These are phyloP conservation scores for Drosophila willistoni DNA, from an alignment of 1,140 invertebrate genomes.

Conservation along the genomic window DNA sequence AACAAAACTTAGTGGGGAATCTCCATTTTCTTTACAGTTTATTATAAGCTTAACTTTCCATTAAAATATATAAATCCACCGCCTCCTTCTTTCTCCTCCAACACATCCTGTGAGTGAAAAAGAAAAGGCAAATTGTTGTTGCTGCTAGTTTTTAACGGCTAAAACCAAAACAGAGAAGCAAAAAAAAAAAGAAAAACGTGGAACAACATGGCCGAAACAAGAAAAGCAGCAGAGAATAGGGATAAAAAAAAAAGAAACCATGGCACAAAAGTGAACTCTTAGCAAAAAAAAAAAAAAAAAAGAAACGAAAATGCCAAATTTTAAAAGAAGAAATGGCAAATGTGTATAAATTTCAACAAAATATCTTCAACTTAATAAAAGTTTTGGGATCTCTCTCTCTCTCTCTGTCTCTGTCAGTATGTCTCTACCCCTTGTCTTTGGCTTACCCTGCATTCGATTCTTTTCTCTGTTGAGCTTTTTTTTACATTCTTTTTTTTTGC, in stretches of 20 bases:
- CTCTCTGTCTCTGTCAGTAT: not conserved
- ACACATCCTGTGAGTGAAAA: not conserved
- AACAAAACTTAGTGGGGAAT: conserved; percentile 60
- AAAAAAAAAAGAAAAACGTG: conserved; percentile 40
- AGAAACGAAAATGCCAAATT: not conserved
- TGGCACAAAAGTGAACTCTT: conserved; percentile 40
- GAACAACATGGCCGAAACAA: conserved; percentile 41
- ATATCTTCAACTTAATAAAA: conserved; percentile 82
- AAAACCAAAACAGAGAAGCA: conserved; percentile 29
- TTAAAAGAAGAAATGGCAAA: conserved; percentile 59
- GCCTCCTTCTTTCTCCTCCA: not conserved
- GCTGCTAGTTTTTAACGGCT: conserved; percentile 61
- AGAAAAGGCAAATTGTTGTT: conserved; percentile 56
- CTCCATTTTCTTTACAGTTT: conserved; percentile 76
- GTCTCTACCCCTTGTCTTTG: conserved; percentile 29
- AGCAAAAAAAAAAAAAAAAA: not conserved
- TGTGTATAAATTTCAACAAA: conserved; percentile 82
- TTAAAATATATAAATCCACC: conserved; percentile 78
- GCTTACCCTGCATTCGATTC: not conserved
- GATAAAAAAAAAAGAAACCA: conserved; percentile 9
- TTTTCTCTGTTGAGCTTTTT: no score
- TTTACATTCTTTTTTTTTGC: no score
- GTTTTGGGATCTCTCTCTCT: conserved; percentile 55
- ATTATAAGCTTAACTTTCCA: conserved; percentile 80
- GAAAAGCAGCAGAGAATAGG: conserved; percentile 29